Percentiles rank a stretch among this genome's conserved stretches.
Conservation (phyloP, 2,888 invertebrate genomes). For the Glyphotaelius pellucidus region DNA sequence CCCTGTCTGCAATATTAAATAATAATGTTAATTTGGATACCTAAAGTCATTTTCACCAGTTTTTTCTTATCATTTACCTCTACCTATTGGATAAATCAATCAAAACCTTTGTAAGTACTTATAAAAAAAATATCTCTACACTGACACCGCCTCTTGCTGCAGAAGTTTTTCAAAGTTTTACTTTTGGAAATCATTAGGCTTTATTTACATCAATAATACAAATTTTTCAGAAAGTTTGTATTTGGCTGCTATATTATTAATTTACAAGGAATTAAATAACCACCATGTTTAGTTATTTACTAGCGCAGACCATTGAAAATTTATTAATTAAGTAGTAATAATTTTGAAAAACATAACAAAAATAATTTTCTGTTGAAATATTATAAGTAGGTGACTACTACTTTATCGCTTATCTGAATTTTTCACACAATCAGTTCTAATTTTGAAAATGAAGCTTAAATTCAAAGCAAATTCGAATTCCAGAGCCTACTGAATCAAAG, state of each 20-base stretch:
- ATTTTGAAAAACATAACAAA: no score
- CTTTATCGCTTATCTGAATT: no score
- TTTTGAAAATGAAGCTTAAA: no score
- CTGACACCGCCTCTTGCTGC: background rate
- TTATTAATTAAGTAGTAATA: no score
- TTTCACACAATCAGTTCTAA: no score
- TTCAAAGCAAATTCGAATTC: no score
- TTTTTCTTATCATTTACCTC: no score
- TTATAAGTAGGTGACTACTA: no score
- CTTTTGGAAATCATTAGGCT: background rate
- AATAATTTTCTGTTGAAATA: no score
- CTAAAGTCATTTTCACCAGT: background rate
- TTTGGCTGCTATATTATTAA: background rate
- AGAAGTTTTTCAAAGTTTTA: background rate
- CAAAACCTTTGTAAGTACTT: background rate
- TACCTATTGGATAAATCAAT: background rate
- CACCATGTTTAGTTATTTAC: no score
- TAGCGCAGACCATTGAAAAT: no score
- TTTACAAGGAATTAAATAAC: background rate
- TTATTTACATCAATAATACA: background rate
- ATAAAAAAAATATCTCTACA: background rate
- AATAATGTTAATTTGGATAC: background rate
- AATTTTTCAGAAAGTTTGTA: background rate
- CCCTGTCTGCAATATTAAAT: slow-evolving; percentile 81
- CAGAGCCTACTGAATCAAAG: no score